phyloP scores from a whole-genome alignment of 2,888 invertebrate species.

The Chloroclysta siterata region DNA sequence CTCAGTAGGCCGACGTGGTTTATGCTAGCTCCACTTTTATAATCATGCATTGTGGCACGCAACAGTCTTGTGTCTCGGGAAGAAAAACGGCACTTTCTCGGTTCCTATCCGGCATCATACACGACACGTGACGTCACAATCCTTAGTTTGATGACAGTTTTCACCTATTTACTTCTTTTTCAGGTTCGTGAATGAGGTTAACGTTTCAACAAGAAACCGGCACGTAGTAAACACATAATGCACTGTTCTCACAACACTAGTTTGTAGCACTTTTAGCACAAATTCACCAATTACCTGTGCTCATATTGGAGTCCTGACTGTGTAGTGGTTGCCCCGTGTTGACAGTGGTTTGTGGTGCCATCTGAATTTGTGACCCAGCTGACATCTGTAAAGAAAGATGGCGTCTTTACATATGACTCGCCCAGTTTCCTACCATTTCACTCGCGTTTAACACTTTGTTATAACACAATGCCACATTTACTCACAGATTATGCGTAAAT shows the following conservation, averaged over 20 bases:
- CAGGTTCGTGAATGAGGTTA: constrained; percentile 64
- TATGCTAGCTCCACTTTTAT: constrained; percentile 79
- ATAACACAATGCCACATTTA: constrained; percentile 49
- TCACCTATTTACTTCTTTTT: constrained; percentile 64
- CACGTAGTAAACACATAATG: constrained; percentile 69
- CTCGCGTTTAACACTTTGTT: constrained; percentile 52
- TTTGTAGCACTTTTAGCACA: constrained; percentile 73
- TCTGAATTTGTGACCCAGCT: constrained; percentile 98
- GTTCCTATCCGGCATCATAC: constrained; percentile 81
- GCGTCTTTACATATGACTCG: constrained; percentile 85
- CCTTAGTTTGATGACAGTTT: constrained; percentile 69
- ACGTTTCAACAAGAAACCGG: constrained; percentile 60
- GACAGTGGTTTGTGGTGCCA: constrained; percentile 97
- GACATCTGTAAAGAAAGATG: constrained; percentile 93
- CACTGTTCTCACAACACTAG: constrained; percentile 72
- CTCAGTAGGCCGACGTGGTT: constrained; percentile 78
- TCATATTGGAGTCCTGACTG: constrained; percentile 99
- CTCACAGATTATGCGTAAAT: constrained; percentile 64
- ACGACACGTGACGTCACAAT: constrained; percentile 78
- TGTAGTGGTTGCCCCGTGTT: constrained; percentile 92
- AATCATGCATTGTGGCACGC: constrained; percentile 79
- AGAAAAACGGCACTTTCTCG: constrained; percentile 77
- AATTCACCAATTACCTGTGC: constrained; percentile 91
- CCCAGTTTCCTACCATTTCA: constrained; percentile 64
- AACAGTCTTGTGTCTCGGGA: constrained; percentile 70